A percentile compares a stretch with the other conserved stretches of the same genome.
Evolutionary conservation across 2,797 vertebrate genomes (phyloP).

Genomic region (Pampus argenteus): DNA sequence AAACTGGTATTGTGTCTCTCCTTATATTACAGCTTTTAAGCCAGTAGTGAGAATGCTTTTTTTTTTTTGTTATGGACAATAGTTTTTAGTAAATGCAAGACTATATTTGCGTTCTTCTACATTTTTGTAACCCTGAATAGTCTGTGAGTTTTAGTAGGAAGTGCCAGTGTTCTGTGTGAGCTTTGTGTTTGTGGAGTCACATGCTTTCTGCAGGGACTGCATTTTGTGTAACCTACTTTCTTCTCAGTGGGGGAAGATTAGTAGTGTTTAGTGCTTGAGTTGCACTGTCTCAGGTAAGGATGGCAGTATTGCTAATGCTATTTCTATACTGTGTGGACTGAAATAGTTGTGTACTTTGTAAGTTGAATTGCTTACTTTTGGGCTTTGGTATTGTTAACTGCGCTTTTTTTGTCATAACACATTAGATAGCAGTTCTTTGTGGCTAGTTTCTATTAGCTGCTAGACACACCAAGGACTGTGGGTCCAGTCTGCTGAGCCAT

Average conservation of each 20-base stretch:
- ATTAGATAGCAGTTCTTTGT: not conserved
- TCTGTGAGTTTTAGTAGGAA: not conserved
- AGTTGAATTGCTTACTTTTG: not conserved
- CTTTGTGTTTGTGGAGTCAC: not conserved
- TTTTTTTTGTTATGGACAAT: too few species aligned
- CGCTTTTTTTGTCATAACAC: not conserved
- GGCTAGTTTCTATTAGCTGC: too few species aligned
- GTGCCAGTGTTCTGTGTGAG: not conserved
- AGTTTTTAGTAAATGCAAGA: too few species aligned
- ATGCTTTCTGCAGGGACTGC: not conserved
- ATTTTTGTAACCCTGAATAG: not conserved
- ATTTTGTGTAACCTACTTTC: constrained; percentile 1
- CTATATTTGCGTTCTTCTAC: too few species aligned
- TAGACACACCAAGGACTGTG: too few species aligned
- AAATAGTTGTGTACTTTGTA: not conserved
- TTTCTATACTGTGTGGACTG: not conserved
- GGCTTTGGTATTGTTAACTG: not conserved
- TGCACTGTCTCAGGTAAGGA: not conserved
- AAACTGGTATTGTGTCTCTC: too few species aligned
- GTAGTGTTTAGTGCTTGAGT: not conserved
- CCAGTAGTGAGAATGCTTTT: too few species aligned
- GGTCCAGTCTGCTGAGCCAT: too few species aligned
- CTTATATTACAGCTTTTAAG: too few species aligned
- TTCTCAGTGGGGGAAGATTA: not conserved
- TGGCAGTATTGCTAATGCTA: not conserved